Base-by-base conservation (phyloP, 2,113 vertebrate species). In the Madoqua kirkii region DNA sequence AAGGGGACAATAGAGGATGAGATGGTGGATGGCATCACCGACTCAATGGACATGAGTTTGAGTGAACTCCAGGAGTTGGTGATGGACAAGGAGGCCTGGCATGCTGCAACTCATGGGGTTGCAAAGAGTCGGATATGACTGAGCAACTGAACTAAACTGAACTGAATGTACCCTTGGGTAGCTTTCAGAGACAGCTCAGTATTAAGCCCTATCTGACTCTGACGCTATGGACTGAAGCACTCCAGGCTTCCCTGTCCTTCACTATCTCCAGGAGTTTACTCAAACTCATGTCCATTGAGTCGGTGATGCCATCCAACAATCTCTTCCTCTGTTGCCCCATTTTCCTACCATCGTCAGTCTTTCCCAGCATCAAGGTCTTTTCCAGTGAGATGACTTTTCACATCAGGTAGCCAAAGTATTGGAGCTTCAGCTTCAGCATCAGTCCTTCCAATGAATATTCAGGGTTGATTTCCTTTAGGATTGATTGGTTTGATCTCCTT, bases 301-400 rank as follows among this genome's bases (percentile, higher is more conserved):
- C 1, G 16, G 33, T n/a, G 62, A n/a, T 67, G 3, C 62, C 62
- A n/a, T n/a, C 31, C 16, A 67, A 67, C 33, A 3, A n/a, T n/a
- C 62, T n/a, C 7, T 19, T 67, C 16, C 62, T 67, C 62, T n/a
- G 16, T 67, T 0, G 0, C 7, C 33, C 33, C 33, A 8, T n/a
- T 67, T 19, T 3, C 60, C 33, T n/a, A 17, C 33, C 33, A 15
- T 33, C 33, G 33, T 19, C 62, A n/a, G 3, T 67, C 33, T 67
- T 67, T 19, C 62, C 16, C 33, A 67, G 62, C 16, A 67, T 67
- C 62, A 67, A 16, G 15, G 33, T n/a, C 62, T n/a, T 67, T n/a
- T 67, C 62, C 62, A 67, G 16, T 67, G 7, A 62, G 60, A 62
- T 62, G 29, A 29, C 29, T 16, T 62, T 62, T 62, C 27, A 1